phyloP scores from a whole-genome alignment of 2,113 vertebrate species.

The Atlantisia rogersi region DNA sequence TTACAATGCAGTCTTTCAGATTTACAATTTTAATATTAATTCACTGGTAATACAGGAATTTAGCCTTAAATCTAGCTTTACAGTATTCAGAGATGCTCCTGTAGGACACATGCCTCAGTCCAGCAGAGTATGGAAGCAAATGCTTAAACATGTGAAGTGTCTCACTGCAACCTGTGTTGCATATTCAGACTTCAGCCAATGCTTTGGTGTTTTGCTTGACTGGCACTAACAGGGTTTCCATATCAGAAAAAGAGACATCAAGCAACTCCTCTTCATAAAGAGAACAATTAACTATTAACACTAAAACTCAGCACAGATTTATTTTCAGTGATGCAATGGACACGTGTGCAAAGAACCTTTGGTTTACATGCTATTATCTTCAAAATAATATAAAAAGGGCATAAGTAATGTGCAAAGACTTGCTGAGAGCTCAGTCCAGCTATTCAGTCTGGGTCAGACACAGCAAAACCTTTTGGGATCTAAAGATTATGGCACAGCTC shows the following conservation, averaged over 20 bases:
- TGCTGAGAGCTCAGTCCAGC: background rate
- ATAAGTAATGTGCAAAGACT: background rate
- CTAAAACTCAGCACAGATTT: background rate
- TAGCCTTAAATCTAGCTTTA: background rate
- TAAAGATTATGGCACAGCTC: background rate
- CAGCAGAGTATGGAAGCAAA: background rate
- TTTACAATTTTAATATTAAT: background rate
- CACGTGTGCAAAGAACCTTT: background rate
- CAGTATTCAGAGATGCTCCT: background rate
- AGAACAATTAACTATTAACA: background rate
- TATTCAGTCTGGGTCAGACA: background rate
- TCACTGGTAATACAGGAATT: background rate
- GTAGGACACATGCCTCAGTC: background rate
- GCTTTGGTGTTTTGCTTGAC: background rate
- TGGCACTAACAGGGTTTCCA: background rate
- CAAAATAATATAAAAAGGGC: background rate
- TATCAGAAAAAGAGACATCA: background rate
- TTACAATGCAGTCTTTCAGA: background rate
- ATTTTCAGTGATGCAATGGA: background rate
- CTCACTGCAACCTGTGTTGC: background rate
- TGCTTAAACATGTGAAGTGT: background rate
- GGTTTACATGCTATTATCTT: background rate
- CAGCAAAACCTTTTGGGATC: background rate
- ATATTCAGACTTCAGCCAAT: background rate
- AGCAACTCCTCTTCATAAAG: background rate